A percentile compares a stretch with the other conserved stretches of the same genome.
phyloP scores from a whole-genome alignment of 2,113 vertebrate species.

The Callithrix jacchus region DNA sequence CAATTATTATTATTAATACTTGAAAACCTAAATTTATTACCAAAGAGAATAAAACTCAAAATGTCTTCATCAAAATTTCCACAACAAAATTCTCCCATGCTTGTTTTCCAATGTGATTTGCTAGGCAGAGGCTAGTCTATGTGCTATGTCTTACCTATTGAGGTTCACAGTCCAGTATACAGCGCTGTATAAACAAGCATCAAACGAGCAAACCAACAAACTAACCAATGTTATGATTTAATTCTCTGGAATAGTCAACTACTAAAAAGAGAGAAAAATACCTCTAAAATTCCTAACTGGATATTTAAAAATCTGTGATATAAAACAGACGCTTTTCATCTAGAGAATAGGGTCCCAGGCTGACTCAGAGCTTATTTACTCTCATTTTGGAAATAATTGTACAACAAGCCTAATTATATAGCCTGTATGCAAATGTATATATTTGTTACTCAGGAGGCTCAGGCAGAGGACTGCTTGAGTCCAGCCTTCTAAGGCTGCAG shows the following conservation, averaged over 20 bases:
- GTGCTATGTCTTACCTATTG: background rate
- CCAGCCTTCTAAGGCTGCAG: background rate
- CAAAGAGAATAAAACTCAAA: background rate
- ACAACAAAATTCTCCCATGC: background rate
- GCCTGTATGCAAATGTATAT: background rate
- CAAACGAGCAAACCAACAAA: background rate
- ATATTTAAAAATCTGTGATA: background rate
- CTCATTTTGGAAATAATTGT: background rate
- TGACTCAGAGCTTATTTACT: background rate
- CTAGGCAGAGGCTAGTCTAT: background rate
- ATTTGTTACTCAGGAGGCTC: background rate
- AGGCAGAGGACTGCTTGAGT: background rate
- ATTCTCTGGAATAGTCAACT: background rate
- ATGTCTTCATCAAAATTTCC: background rate
- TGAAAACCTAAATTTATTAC: background rate
- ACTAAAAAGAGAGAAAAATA: background rate
- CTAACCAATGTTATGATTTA: background rate
- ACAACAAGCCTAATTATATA: slow-evolving; percentile 18
- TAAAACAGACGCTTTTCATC: background rate
- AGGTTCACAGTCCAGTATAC: too few relatives aligned
- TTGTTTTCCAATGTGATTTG: background rate
- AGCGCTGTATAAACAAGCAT: too few relatives aligned
- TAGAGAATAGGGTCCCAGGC: background rate
- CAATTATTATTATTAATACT: background rate
- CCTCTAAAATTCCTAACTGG: background rate